Percentiles rank a stretch among this genome's conserved stretches.
Conservation (phyloP, 2,113 vertebrate genomes). For the Mastomys coucha region DNA sequence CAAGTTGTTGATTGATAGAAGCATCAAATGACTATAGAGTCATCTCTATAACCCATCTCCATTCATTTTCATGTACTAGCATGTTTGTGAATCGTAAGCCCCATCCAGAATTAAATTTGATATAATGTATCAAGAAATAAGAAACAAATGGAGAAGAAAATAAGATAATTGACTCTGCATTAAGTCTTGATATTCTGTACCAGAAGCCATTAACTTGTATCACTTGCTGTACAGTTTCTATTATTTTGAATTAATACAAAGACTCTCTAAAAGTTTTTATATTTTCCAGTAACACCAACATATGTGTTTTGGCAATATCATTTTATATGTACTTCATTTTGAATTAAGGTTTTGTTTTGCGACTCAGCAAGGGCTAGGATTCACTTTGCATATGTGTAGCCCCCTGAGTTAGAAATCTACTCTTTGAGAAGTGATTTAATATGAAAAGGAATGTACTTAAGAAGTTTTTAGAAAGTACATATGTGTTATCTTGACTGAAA, state of each 20-base stretch:
- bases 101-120: background rate
- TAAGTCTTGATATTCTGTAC: background rate
- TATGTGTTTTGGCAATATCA: background rate
- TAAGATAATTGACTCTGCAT: background rate
- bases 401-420: background rate
- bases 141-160: background rate
- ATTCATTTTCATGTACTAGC: background rate
- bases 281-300: slow-evolving; percentile 20
- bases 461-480: background rate
- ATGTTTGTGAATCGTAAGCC: background rate
- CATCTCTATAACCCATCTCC: background rate
- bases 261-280: background rate
- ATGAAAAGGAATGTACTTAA: background rate
- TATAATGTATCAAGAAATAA: background rate
- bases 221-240: background rate
- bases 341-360: background rate
- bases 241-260: background rate
- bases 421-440: background rate
- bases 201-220: background rate
- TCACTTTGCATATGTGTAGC: background rate
- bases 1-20: background rate
- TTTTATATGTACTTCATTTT: background rate
- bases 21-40: background rate
- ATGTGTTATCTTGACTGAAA: background rate
- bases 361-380: background rate